Conservation (phyloP, 2,888 invertebrate species). For the Physocephala rufipes region DNA sequence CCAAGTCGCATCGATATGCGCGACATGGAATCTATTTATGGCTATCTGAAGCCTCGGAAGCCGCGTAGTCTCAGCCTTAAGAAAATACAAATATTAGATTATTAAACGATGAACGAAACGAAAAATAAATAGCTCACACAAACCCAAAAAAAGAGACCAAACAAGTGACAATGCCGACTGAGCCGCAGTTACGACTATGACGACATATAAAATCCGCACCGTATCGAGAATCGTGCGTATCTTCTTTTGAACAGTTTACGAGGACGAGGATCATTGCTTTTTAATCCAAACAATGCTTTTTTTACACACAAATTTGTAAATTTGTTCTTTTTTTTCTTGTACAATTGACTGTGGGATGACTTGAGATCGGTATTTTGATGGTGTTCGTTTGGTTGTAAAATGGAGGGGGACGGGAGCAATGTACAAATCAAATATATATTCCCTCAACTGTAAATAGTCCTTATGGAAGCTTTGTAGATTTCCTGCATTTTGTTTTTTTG, state of each 20-base stretch:
- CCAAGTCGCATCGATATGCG: constrained; percentile 61
- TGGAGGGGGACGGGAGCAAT: no score
- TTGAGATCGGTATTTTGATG: no score
- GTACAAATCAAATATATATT: no score
- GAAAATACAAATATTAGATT: constrained; percentile 64
- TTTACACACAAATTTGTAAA: no score
- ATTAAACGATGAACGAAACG: constrained; percentile 46
- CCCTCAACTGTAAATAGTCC: no score
- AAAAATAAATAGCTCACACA: neutral
- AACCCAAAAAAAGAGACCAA: neutral
- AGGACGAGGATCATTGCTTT: no score
- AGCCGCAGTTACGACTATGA: neutral
- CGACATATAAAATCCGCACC: neutral
- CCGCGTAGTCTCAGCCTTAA: constrained; percentile 64
- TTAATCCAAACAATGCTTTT: no score
- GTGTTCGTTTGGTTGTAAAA: no score
- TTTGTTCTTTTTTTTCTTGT: no score
- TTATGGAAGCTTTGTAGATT: no score
- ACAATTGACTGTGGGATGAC: no score
- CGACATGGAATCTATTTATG: constrained; percentile 66
- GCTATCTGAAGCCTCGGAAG: constrained; percentile 65
- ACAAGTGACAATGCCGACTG: neutral
- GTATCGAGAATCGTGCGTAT: constrained; percentile 16
- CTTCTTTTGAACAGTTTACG: neutral
- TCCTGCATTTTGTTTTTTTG: no score